Evolutionary conservation across 2,113 vertebrate genomes (phyloP).

Genomic region (Corythaeola cristata): DNA sequence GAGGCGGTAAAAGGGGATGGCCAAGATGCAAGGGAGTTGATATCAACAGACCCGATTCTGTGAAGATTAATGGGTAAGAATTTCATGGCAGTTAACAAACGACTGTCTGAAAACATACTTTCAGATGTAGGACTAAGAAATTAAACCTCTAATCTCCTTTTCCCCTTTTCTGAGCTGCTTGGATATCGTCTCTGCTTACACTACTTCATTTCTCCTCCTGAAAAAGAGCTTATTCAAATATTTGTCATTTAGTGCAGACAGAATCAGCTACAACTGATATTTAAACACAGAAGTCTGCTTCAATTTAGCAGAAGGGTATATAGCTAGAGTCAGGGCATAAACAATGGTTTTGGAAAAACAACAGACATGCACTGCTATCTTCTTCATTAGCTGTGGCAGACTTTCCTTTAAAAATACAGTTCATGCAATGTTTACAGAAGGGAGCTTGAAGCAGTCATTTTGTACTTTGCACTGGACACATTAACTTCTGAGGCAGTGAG

Average conservation of each 20-base stretch:
- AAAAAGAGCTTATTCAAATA: neutral
- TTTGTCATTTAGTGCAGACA: neutral
- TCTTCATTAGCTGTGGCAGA: neutral
- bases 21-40: neutral
- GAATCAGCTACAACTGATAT: neutral
- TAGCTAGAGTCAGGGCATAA: neutral
- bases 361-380: neutral
- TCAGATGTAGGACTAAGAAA: neutral
- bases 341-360: neutral
- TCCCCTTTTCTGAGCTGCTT: neutral
- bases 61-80: neutral
- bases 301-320: neutral
- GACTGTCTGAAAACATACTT: neutral
- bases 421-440: neutral
- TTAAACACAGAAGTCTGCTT: neutral
- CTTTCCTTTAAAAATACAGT: neutral
- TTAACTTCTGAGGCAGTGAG: neutral
- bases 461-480: neutral
- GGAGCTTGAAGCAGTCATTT: neutral
- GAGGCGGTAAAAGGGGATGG: rapidly evolving
- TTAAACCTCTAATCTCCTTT: neutral
- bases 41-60: neutral
- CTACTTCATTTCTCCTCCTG: neutral
- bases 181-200: neutral
- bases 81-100: neutral